Base-by-base conservation (phyloP, 2,113 vertebrate species). In the Trematocara nigrifrons region DNA sequence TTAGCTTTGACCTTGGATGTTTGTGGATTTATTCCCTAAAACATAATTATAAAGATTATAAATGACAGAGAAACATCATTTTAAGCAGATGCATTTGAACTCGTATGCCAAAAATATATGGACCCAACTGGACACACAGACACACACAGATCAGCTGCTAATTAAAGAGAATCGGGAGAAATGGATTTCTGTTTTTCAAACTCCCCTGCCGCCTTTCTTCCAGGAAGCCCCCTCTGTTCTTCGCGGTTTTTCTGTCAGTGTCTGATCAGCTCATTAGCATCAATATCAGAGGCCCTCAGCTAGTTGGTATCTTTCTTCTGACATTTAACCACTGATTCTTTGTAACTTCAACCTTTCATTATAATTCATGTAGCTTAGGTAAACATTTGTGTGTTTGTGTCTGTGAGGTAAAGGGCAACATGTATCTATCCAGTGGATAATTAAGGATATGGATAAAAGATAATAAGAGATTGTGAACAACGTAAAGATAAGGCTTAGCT, bases 281-380 rank as follows among this genome's bases (percentile, higher is more conserved):
- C 89, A 45, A 9, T 35, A 87, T 47, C 81, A 26, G 79, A 82
- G 26, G 77, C 52, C 35, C 66, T 81, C 31, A 3, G 61, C 66
- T 49, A 49, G 69, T 82, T 51, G 85, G 71, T 45, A 59, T 61
- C 77, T 6, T 78, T 53, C 38, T 4, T 45, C 86, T 94, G 93
- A 86, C 91, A 92, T 94, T 93, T 91, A 86, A 71, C 66, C 29
- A 18, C 59, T 3, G 82, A 74, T 84, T 79, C 85, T 85, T 56
- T 84, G 79, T 69, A 88, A 87, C 82, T 86, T 54, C 85, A 94
- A 94, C 90, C 91, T 95, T 94, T 94, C 61, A 45, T 79, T 82
- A 22, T 52, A 71, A 86, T 81, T 82, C 78, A 84, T 57, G 57
- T 12, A 15, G 64, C 83, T 7, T 57, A 74, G 61, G 49, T 31